Evolutionary conservation across 1,140 invertebrate genomes (phyloP).

Genomic region (Gonioctena quinquepunctata): DNA sequence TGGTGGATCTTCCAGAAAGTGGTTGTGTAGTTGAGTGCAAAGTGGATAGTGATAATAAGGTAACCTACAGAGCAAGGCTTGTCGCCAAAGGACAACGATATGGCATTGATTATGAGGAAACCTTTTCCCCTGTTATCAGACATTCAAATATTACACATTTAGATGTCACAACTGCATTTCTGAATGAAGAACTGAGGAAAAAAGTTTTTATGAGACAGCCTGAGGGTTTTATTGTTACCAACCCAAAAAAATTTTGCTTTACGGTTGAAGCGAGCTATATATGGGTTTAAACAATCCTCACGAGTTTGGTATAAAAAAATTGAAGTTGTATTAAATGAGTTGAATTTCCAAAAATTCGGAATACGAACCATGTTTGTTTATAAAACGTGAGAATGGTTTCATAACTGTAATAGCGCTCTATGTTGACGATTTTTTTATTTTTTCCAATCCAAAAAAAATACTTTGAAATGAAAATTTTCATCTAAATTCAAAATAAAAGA

Average conservation of each 20-base stretch:
- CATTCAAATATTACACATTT: constrained; percentile 37
- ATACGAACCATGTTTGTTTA: constrained; percentile 50
- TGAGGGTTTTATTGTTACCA: constrained; percentile 21
- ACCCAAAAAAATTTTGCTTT: constrained; percentile 27
- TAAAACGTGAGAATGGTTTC: constrained; percentile 31
- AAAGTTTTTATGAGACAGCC: constrained; percentile 47
- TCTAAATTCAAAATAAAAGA: constrained; percentile 41
- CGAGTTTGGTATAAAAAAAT: constrained; percentile 53
- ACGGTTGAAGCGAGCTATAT: constrained; percentile 15
- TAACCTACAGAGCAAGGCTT: constrained; percentile 38
- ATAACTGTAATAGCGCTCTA: constrained; percentile 46
- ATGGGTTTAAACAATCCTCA: constrained; percentile 57
- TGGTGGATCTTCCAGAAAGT: neutral
- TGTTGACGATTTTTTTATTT: constrained; percentile 53
- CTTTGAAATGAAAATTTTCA: constrained; percentile 32
- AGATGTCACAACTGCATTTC: constrained; percentile 49
- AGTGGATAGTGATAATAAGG: neutral
- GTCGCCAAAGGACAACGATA: constrained; percentile 53
- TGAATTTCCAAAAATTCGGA: constrained; percentile 43
- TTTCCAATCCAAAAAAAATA: constrained; percentile 40
- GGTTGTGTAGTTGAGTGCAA: neutral
- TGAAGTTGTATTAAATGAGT: constrained; percentile 46
- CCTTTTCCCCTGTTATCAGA: constrained; percentile 27
- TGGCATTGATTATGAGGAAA: constrained; percentile 44
- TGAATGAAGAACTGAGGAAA: constrained; percentile 40